Evolutionary conservation across 2,888 invertebrate species (phyloP).

Genomic region (Drosophila nigritarsus): DNA sequence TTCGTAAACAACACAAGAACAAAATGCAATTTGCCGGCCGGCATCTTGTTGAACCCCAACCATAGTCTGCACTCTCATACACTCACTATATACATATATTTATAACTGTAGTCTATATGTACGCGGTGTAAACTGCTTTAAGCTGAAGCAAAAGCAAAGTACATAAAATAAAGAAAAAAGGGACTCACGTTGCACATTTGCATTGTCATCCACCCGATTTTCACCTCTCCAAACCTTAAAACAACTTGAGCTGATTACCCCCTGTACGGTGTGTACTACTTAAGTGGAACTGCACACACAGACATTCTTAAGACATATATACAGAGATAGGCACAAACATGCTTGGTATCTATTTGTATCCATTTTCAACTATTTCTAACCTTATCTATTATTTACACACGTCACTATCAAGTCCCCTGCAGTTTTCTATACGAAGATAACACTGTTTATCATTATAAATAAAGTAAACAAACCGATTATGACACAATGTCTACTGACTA

Average conservation of each 20-base stretch:
- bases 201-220: background rate
- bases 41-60: conserved; percentile 13
- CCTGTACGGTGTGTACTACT: conserved; percentile 25
- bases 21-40: conserved; percentile 36
- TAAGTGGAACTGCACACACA: conserved; percentile 18
- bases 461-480: conserved; percentile 12
- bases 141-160: conserved; percentile 1
- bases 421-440: conserved; percentile 4
- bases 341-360: background rate
- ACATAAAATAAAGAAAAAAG: conserved; percentile 1
- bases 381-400: conserved; percentile 39
- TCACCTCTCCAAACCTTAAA: background rate
- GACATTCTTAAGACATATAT: background rate
- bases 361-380: conserved; percentile 15
- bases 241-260: conserved; percentile 35
- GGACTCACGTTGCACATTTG: conserved; percentile 36
- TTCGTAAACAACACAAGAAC: background rate
- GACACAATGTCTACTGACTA: conserved; percentile 19
- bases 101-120: conserved; percentile 2
- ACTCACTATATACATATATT: background rate
- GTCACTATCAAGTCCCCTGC: conserved; percentile 33
- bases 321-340: background rate
- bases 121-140: conserved; percentile 18
- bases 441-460: conserved; percentile 24
- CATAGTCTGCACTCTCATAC: background rate